Evolutionary conservation across 1,140 invertebrate species (phyloP).

Genomic region (Megalopta genalis): DNA sequence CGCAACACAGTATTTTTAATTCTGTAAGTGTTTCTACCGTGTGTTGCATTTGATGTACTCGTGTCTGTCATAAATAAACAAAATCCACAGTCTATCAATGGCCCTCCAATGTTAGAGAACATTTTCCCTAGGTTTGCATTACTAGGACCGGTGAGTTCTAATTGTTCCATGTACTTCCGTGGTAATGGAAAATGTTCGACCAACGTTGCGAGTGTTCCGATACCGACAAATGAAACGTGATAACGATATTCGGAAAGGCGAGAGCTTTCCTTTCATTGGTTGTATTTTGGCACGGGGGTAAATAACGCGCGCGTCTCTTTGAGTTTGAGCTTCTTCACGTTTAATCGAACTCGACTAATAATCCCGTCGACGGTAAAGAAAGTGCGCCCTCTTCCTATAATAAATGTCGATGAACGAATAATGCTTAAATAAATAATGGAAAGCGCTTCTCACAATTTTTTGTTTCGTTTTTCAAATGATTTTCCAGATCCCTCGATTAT

Average conservation of each 20-base stretch:
- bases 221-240: constrained; percentile 28
- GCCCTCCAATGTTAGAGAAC: neutral
- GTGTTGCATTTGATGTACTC: too few species aligned
- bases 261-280: constrained; percentile 65
- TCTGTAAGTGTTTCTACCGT: too few species aligned
- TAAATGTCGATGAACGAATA: constrained; percentile 1
- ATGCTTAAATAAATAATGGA: constrained; percentile 34
- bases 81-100: too few species aligned
- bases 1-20: too few species aligned
- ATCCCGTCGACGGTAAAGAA: constrained; percentile 31
- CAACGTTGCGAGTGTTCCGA: constrained; percentile 6
- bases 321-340: constrained; percentile 11
- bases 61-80: too few species aligned
- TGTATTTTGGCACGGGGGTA: constrained; percentile 76
- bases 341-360: neutral
- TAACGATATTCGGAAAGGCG: constrained; percentile 46
- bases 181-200: neutral
- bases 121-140: neutral
- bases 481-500: neutral
- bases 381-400: constrained; percentile 7
- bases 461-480: neutral
- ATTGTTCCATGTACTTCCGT: neutral
- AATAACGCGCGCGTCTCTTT: constrained; percentile 59
- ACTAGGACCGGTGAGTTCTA: neutral
- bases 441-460: neutral